These are phyloP conservation scores for Nothura maculosa DNA, from an alignment of 2,797 vertebrate genomes.

Conservation along the genomic window DNA sequence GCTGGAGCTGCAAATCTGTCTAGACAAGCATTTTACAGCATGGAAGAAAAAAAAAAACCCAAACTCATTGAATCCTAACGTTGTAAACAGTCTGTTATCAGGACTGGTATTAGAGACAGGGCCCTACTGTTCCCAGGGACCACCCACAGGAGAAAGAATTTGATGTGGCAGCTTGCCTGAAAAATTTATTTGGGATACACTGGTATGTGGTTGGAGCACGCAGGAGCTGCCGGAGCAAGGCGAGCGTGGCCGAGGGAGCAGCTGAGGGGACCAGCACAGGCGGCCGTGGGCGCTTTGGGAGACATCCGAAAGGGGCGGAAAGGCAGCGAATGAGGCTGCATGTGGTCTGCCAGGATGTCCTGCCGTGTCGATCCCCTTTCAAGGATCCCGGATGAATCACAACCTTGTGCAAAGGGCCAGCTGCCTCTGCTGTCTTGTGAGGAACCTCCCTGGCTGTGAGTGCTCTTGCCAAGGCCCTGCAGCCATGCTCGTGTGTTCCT, in stretches of 20 bases:
- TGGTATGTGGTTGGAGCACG: not conserved
- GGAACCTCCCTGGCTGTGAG: not conserved
- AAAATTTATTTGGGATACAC: slow-evolving; percentile 1
- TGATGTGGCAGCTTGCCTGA: slow-evolving; percentile 44
- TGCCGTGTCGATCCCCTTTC: not conserved
- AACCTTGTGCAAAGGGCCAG: not conserved
- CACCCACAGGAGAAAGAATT: slow-evolving; percentile 53
- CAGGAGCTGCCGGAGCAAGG: not conserved
- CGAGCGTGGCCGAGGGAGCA: not conserved
- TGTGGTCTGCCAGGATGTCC: not conserved
- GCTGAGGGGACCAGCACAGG: not conserved
- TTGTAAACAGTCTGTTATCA: slow-evolving; percentile 63
- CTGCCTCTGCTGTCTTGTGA: not conserved
- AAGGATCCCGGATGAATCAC: not conserved
- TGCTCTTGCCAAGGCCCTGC: not conserved
- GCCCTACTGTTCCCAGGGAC: slow-evolving; percentile 40
- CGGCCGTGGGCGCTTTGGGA: not conserved
- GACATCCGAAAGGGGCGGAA: not conserved
- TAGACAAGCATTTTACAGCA: slow-evolving; percentile 51
- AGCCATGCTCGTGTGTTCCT: not conserved
- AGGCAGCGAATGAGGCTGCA: not conserved
- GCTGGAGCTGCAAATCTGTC: slow-evolving; percentile 3
- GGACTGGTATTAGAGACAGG: not conserved
- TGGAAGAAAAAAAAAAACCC: not conserved
- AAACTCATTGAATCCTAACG: not conserved